These are phyloP conservation scores for Drosophila ananassae DNA, from an alignment of 1,140 invertebrate species.

Conservation along the genomic window DNA sequence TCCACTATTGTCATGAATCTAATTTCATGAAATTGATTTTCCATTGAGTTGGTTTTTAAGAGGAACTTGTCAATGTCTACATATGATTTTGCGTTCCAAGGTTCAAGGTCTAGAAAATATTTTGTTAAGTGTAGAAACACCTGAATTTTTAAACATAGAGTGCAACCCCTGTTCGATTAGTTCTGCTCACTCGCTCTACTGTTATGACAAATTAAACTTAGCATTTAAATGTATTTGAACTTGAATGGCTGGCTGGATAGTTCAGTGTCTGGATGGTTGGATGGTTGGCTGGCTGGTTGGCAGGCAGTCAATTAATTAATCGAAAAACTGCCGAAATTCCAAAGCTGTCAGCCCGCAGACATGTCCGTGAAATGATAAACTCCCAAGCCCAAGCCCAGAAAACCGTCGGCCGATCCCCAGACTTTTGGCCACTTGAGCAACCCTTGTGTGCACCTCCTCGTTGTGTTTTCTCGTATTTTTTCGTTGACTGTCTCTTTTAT, in stretches of 20 bases:
- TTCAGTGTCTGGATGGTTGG: neutral
- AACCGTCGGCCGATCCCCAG: slow-evolving; percentile 49
- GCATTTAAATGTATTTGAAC: slow-evolving; percentile 39
- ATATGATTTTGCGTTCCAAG: no score
- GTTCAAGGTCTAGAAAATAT: neutral
- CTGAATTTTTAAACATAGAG: neutral
- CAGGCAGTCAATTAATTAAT: slow-evolving; percentile 56
- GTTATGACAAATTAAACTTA: slow-evolving; percentile 22
- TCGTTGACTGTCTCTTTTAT: slow-evolving; percentile 34
- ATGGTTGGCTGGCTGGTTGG: neutral
- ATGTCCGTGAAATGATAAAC: slow-evolving; percentile 70
- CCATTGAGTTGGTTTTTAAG: no score
- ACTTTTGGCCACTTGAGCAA: slow-evolving; percentile 46
- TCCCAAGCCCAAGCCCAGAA: slow-evolving; percentile 39
- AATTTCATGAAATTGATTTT: no score
- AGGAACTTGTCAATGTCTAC: no score
- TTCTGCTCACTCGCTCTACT: slow-evolving; percentile 7
- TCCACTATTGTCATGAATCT: neutral
- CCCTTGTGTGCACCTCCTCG: slow-evolving; percentile 48
- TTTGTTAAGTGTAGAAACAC: neutral
- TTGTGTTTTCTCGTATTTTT: slow-evolving; percentile 33
- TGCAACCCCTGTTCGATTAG: neutral
- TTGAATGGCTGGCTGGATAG: slow-evolving; percentile 29
- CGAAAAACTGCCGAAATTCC: slow-evolving; percentile 63
- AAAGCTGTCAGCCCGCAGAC: slow-evolving; percentile 66